Evolutionary conservation across 2,888 invertebrate species (phyloP).

Genomic region (Chrysopilus asiliformis): DNA sequence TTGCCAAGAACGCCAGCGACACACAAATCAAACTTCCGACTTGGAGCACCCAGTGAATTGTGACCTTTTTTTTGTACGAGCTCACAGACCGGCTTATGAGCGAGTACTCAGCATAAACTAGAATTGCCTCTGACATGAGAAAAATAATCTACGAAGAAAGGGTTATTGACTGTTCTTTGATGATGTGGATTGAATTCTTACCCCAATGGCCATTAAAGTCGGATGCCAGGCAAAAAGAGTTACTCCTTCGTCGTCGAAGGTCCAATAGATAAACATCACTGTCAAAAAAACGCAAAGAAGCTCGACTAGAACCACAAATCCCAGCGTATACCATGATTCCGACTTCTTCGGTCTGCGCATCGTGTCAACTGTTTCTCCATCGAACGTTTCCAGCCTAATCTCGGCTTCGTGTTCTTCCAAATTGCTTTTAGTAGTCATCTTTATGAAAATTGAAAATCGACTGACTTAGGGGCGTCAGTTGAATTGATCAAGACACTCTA

Average conservation of each 20-base stretch:
- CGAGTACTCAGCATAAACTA: background rate
- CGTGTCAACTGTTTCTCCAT: too few species aligned
- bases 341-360: too few species aligned
- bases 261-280: conserved; percentile 5
- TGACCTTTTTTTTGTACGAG: conserved; percentile 1
- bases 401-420: too few species aligned
- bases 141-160: conserved; percentile 5
- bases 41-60: conserved; percentile 6
- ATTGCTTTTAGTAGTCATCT: too few species aligned
- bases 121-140: conserved; percentile 6
- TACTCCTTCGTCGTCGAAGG: conserved; percentile 3
- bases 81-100: background rate
- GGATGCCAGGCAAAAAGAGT: conserved; percentile 9
- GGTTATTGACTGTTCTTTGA: background rate
- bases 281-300: too few species aligned
- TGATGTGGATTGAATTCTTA: conserved; percentile 3
- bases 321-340: too few species aligned
- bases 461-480: too few species aligned
- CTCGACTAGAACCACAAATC: too few species aligned
- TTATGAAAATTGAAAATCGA: too few species aligned
- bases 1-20: conserved; percentile 3
- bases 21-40: background rate
- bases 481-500: too few species aligned
- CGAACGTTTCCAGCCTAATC: too few species aligned
- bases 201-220: conserved; percentile 2